Conservation (phyloP, 1,140 invertebrate species). For the Neodiprion fabricii region DNA sequence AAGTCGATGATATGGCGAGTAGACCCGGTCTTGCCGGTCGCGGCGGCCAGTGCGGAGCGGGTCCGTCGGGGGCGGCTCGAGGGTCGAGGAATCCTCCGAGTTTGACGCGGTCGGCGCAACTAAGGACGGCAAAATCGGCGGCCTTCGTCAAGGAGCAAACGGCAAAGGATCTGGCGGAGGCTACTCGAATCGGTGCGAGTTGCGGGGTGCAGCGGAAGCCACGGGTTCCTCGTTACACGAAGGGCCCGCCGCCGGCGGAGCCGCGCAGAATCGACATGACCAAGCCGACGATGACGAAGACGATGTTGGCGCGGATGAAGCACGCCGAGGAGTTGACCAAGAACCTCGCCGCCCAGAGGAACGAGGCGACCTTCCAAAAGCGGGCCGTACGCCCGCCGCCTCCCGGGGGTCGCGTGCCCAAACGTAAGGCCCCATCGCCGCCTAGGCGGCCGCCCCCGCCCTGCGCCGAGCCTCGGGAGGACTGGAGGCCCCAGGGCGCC, state of each 20-base stretch:
- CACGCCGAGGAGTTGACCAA: constrained; percentile 34
- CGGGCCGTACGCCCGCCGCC: neutral
- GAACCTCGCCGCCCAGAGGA: neutral
- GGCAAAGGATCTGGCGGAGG: neutral
- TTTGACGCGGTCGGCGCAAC: constrained; percentile 33
- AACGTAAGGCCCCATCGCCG: too few species aligned
- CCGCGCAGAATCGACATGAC: constrained; percentile 40
- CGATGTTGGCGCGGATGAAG: constrained; percentile 42
- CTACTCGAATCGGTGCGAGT: neutral
- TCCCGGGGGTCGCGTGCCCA: too few species aligned
- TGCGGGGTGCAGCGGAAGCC: neutral
- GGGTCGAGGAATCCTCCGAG: neutral
- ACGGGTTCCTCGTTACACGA: constrained; percentile 11
- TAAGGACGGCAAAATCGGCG: constrained; percentile 34
- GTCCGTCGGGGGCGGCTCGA: constrained; percentile 9
- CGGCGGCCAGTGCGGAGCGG: neutral
- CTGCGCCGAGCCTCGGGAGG: neutral
- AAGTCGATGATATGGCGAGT: neutral
- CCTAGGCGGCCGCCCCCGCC: neutral
- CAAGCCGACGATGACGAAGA: constrained; percentile 39
- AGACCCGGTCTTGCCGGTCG: neutral
- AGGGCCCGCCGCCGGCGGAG: constrained; percentile 26
- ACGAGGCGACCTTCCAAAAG: neutral
- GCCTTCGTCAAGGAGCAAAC: constrained; percentile 24
- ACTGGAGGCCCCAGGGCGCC: neutral